Conservation (phyloP, 2,113 vertebrate genomes). For the Dunckerocampus dactyliophorus region DNA sequence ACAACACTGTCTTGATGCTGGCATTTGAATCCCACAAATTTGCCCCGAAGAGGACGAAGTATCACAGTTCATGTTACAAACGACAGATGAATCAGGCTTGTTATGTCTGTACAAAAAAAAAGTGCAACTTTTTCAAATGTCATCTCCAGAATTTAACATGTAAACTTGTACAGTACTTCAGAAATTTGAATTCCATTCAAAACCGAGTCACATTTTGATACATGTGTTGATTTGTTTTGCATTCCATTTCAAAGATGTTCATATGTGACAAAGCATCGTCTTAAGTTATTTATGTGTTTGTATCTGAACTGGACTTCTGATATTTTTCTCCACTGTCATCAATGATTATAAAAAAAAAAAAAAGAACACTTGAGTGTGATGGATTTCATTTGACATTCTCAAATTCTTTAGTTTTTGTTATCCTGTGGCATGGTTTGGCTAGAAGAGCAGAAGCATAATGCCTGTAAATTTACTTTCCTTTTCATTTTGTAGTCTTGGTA, state of each 20-base stretch:
- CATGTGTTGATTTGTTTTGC: slow-evolving; percentile 58
- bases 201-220: slow-evolving; percentile 73
- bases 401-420: slow-evolving; percentile 72
- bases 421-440: slow-evolving; percentile 90
- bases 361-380: slow-evolving; percentile 80
- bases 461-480: slow-evolving; percentile 72
- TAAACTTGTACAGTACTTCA: slow-evolving; percentile 92
- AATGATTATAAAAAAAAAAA: slow-evolving; percentile 64
- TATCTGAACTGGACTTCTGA: slow-evolving; percentile 78
- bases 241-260: slow-evolving; percentile 66
- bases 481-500: slow-evolving; percentile 83
- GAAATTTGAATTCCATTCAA: slow-evolving; percentile 71
- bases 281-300: slow-evolving; percentile 72
- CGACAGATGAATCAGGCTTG: slow-evolving; percentile 30
- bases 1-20: slow-evolving; percentile 28
- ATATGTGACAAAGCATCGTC: slow-evolving; percentile 61
- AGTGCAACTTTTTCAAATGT: slow-evolving; percentile 41
- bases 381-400: slow-evolving; percentile 74
- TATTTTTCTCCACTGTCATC: slow-evolving; percentile 51
- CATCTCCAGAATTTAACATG: slow-evolving; percentile 79
- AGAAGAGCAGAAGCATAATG: slow-evolving; percentile 70
- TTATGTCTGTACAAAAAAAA: slow-evolving; percentile 49
- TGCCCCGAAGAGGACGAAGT: slow-evolving; percentile 33
- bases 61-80: slow-evolving; percentile 16
- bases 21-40: slow-evolving; percentile 24